Evolutionary conservation across 2,113 vertebrate species (phyloP), one percentile per base, ranked within the genome.

Genomic region (Camelus dromedarius): DNA sequence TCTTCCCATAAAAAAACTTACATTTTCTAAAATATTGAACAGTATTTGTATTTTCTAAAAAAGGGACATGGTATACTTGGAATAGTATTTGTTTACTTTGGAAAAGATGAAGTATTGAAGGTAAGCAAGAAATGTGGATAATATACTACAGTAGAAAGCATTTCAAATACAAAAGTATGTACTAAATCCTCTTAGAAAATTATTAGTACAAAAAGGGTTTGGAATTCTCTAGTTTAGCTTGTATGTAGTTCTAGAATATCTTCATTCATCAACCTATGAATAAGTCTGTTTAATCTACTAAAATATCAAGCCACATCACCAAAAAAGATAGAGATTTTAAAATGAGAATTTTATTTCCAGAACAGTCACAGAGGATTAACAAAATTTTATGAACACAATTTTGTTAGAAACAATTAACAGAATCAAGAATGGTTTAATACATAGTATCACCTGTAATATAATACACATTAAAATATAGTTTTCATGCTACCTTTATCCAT

Each of bases 341-440:
- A 81, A 76, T 80, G 77, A 93, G 7, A 93, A 89, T 91, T 97
- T 95, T 95, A 97, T 96, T 96, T 88, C 93, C 13, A 91, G 42
- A 94, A 90, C 95, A 89, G 72, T 93, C 56, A 93, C 2, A 86
- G 32, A 83, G 18, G 8, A 79, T 83, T 79, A 86, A 91, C 50
- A 90, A 95, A 89, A 73, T 85, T 32, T 86, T 70, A 75, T 66
- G 15, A 90, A 87, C 60, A 96, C 32, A 95, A 60, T 91, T 94
- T 92, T 77, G 19, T 85, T 95, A 84, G 62, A 42, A 96, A 94
- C 86, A 96, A 83, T 72, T 28, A 95, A 87, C 67, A 96, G 69
- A 94, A 82, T 58, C 11, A 86, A 93, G 42, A 90, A 19, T 28
- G 24, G n/a, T 52, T 84, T 91, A 95, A 91, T 64, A 93, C 81